Evolutionary conservation across 2,113 vertebrate species (phyloP), one percentile per base, ranked within the genome.

Genomic region (Melanerpes aurifrons): DNA sequence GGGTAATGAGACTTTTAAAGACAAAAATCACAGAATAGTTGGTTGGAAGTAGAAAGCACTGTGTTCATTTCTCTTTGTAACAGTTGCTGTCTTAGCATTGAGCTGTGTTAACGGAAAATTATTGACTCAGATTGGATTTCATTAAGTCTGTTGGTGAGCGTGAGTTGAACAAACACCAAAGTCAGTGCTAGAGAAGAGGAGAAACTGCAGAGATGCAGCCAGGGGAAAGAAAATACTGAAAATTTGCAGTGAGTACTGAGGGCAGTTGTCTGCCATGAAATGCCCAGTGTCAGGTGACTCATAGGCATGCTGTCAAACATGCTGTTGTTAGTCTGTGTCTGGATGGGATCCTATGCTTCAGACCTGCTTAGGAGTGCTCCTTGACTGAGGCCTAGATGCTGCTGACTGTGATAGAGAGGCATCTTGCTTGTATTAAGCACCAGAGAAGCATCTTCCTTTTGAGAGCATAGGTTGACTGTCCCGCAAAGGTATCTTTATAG

Each of bases 301-400:
- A 8, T 63, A 40, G 57, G 17, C 21, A 14, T 31, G 24, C 20
- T 53, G 69, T 57, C 18, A 72, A 61, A 21, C 10, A 18, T 50
- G 63, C 21, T 53, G 45, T 66, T 29, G 12, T 37, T 80, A 74
- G 17, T 47, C 26, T 64, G 20, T 40, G 13, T 87, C 45, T 58
- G 61, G n/a, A 17, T 35, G 1, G 1, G 40, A 37, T 62, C 29
- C 19, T 70, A 1, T 19, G 26, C 50, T n/a, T 78, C 69, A 77
- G 2, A 24, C 24, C 35, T 8, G 2, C 15, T 35, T 56, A 2
- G 14, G 11, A 1, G 2, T 11, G 5, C 20, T 89, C 12, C 29
- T 80, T 81, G 9, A 7, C 35, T n/a, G 70, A 68, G 24, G 22
- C 8, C 4, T 37, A 32, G 25, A 7, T 86, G 28, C 40, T 86